Base-by-base conservation (phyloP, 30 jellyfish, hydroid and myxozoan genomes). In the Phacellophora camtschatica region DNA sequence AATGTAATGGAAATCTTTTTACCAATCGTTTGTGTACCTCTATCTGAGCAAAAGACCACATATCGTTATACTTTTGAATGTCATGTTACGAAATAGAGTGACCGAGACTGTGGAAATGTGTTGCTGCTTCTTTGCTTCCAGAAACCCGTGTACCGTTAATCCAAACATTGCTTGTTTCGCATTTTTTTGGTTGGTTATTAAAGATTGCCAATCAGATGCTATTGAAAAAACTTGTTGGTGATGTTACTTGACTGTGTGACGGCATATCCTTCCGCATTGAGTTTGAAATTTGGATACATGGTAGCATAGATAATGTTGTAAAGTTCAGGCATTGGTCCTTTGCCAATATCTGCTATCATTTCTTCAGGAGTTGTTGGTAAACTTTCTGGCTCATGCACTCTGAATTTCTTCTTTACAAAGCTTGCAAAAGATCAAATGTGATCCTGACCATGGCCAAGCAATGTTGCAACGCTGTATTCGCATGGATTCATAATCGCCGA, bases 81-180 rank as follows among this genome's bases (percentile, higher is more conserved):
- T 70, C 84, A 48, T 70, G 39, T 39, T 70, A 70, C 4, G 84
- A 70, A 4, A 70, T 70, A 3, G 80, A 35, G 43, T 70, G 84
- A 6, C 80, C 80, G 23, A 37, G 81, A 9, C 59, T 39, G 77
- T 70, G 84, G 7, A 70, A 46, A 36, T 35, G 50, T 37, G 81
- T 12, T 9, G 84, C 80, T 36, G 80, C 84, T 77, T 70, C 84
- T 20, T 70, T 70, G 23, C 84, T 70, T 20, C 84, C 82, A 7
- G 82, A 30, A 67, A 20, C 29, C 68, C 20, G 68, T 53, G 68
- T 10, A 53, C 7, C 20, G 25, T 53, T 29, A 62, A 62, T 29
- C 63, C 66, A 33, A 62, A 16, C 77, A 62, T 6, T 8, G 58
- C 63, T 28, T 62, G 58, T 29, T 28, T 62, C 9, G 77, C 63